These are phyloP conservation scores for Hippopotamyrus pictus DNA, from an alignment of 2,797 vertebrate species.

Conservation along the genomic window DNA sequence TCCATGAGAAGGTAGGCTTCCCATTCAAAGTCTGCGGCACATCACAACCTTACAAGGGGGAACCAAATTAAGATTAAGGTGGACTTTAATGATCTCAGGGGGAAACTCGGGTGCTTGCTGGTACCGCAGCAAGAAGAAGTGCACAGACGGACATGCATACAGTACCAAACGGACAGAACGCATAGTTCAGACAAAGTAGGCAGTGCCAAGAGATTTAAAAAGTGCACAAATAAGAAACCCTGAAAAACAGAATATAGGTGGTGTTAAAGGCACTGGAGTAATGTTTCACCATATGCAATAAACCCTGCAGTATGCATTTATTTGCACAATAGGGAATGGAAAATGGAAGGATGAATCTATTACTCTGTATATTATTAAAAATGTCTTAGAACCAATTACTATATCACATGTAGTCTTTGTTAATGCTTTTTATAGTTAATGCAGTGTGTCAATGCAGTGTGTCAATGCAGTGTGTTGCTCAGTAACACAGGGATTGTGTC, in stretches of 20 bases:
- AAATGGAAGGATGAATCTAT: background rate
- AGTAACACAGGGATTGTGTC: background rate
- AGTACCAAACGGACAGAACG: background rate
- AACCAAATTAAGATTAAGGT: background rate
- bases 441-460: background rate
- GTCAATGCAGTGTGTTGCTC: background rate
- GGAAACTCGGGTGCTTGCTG: background rate
- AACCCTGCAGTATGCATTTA: background rate
- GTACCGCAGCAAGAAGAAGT: background rate
- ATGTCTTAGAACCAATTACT: background rate
- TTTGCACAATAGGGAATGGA: background rate
- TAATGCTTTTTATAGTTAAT: background rate
- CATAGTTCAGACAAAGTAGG: background rate
- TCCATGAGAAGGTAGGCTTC: constrained; percentile 67
- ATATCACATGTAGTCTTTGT: background rate
- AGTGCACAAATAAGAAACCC: background rate
- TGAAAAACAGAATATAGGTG: background rate
- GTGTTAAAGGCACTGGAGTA: background rate
- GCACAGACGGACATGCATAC: background rate
- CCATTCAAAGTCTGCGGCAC: background rate
- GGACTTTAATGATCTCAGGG: background rate
- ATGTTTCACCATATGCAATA: background rate
- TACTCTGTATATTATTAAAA: background rate
- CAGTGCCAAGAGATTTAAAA: background rate
- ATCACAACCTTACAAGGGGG: background rate